A percentile compares a stretch with the other conserved stretches of the same genome.
Conservation (phyloP, 2,113 vertebrate species). For the Anhinga rufa region DNA sequence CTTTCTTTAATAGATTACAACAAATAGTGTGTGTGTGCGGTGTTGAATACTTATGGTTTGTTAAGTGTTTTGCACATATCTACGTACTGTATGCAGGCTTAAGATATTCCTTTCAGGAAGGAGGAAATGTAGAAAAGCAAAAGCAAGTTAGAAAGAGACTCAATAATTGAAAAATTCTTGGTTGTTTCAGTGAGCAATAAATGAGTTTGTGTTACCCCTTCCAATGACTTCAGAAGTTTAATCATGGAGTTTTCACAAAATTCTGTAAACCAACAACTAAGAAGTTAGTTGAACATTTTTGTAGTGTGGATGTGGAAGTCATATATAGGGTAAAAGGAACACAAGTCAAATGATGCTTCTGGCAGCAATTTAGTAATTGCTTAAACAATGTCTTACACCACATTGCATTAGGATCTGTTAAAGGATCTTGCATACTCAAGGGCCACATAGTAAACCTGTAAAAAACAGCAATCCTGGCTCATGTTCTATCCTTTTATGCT, state of each 20-base stretch:
- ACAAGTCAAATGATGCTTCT: neutral
- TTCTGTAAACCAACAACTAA: neutral
- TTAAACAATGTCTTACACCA: neutral
- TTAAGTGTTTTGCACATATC: neutral
- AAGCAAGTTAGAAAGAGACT: neutral
- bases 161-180: neutral
- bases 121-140: neutral
- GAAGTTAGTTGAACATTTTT: neutral
- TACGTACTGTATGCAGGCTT: neutral
- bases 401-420: neutral
- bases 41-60: neutral
- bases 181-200: neutral
- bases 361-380: neutral
- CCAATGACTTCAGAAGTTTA: neutral
- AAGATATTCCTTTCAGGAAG: neutral
- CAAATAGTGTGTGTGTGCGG: neutral
- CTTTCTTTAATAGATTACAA: neutral
- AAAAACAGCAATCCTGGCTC: neutral
- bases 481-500: neutral
- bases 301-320: neutral
- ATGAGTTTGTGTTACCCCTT: neutral
- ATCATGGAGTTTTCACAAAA: neutral
- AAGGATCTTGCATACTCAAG: neutral
- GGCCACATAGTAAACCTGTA: neutral
- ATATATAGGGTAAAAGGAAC: neutral